Base-by-base conservation (phyloP, 92 coral and sea anemone genomes). In the Metridium senile region DNA sequence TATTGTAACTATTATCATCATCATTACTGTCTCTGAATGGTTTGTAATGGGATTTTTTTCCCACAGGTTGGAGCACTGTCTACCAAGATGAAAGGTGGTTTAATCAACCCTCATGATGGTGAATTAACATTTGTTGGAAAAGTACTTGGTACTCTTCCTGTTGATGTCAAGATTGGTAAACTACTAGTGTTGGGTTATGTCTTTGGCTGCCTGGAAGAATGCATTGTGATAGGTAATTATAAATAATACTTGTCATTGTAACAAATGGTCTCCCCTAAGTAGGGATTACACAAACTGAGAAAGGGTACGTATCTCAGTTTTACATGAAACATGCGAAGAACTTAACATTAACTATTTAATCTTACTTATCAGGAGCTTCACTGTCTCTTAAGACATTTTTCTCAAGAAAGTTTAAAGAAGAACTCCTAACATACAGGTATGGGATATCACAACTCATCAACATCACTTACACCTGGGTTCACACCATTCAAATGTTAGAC, bases 31-130 rank as follows among this genome's bases (percentile, higher is more conserved):
- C n/a, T n/a, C n/a, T n/a, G n/a, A n/a, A n/a, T n/a, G n/a, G n/a
- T n/a, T n/a, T n/a, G n/a, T n/a, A n/a, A n/a, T n/a, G n/a, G n/a
- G n/a, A n/a, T n/a, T n/a, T n/a, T n/a, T n/a, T n/a, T n/a, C n/a
- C n/a, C n/a, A n/a, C n/a, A n/a, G 99, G 98, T 93, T 52, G 99
- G 97, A 31, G 99, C 99, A 9, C 80, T 95, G 83, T 66, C 97
- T 18, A 89, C 92, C 22, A 75, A 80, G 39, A 93, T 95, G 99
- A 81, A 84, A 52, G 85, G 82, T 69, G 87, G 93, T 0, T 33
- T 43, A 16, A 93, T 95, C 57, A 93, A 95, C 73, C 99, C 99
- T 0, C 89, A 84, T 22, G 99, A 95, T 77, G 99, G 99, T 31
- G 99, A 95, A 26, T 89, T 95, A 70, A 95, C 99, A 0, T 95